These are phyloP conservation scores for Ips nitidus DNA, from an alignment of 1,140 invertebrate species.

Conservation along the genomic window DNA sequence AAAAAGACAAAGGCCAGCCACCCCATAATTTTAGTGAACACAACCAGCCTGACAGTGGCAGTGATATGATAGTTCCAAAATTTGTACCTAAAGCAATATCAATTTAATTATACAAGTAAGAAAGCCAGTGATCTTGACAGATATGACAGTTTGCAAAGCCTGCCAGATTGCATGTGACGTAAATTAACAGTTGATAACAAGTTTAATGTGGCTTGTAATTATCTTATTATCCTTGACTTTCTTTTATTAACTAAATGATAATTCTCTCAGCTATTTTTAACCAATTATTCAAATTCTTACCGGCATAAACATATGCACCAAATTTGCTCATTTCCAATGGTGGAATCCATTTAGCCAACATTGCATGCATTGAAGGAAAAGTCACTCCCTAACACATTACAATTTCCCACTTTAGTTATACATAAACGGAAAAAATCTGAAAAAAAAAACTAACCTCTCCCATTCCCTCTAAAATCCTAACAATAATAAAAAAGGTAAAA, in stretches of 20 bases:
- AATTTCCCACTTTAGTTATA: conserved; percentile 21
- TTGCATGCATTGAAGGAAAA: conserved; percentile 80
- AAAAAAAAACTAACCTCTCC: conserved; percentile 63
- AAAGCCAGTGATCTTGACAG: background rate
- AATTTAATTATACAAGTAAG: conserved; percentile 31
- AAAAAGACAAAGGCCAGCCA: conserved; percentile 80
- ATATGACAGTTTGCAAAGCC: no score
- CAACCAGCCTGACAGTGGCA: conserved; percentile 73
- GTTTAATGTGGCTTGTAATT: no score
- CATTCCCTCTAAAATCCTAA: conserved; percentile 82
- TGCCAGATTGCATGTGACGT: background rate
- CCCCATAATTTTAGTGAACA: conserved; percentile 67
- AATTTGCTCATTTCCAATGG: conserved; percentile 79
- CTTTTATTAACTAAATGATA: no score
- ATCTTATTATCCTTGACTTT: background rate
- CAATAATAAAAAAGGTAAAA: conserved; percentile 70
- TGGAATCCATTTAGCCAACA: conserved; percentile 81
- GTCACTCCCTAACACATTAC: conserved; percentile 67
- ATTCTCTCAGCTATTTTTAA: no score
- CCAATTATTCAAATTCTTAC: conserved; percentile 46
- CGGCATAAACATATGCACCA: conserved; percentile 77
- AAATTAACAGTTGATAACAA: conserved; percentile 6
- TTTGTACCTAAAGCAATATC: conserved; percentile 60
- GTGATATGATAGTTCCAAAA: conserved; percentile 75
- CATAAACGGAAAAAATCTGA: background rate